Conservation (phyloP, 2,113 vertebrate genomes). For the Triplophysa siluroides region DNA sequence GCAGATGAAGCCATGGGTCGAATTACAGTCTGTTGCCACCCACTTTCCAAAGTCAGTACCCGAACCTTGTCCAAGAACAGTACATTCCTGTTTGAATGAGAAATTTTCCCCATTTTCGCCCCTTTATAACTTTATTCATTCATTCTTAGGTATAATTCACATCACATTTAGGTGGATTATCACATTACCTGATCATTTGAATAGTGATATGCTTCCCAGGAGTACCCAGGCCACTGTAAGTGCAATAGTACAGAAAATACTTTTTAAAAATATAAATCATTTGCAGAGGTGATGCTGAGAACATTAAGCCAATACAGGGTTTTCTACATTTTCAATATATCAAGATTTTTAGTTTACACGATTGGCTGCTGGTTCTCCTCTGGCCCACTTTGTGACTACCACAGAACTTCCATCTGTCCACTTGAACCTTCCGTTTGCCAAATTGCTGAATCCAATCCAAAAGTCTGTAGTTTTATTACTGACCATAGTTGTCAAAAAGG, state of each 20-base stretch:
- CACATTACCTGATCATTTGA: not conserved
- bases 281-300: not conserved
- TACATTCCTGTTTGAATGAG: slow-evolving; percentile 77
- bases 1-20: slow-evolving; percentile 81
- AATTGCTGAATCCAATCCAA: slow-evolving; percentile 88
- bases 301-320: not conserved
- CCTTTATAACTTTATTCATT: not conserved
- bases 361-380: slow-evolving; percentile 33
- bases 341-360: not conserved
- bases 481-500: slow-evolving; percentile 80
- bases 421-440: slow-evolving; percentile 74
- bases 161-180: not conserved
- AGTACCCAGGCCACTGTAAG: not conserved
- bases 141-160: not conserved
- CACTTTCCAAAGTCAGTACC: slow-evolving; percentile 73
- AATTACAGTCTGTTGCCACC: slow-evolving; percentile 77
- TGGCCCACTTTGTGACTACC: slow-evolving; percentile 84
- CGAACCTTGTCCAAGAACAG: slow-evolving; percentile 68
- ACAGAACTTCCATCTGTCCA: slow-evolving; percentile 85
- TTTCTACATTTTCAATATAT: not conserved
- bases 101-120: not conserved
- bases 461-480: slow-evolving; percentile 63
- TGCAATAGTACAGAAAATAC: not conserved
- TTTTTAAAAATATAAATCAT: not conserved
- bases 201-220: not conserved